A percentile compares a stretch with the other conserved stretches of the same genome.
phyloP scores from a whole-genome alignment of 2,888 invertebrate genomes.

The Alloplasta piceator region DNA sequence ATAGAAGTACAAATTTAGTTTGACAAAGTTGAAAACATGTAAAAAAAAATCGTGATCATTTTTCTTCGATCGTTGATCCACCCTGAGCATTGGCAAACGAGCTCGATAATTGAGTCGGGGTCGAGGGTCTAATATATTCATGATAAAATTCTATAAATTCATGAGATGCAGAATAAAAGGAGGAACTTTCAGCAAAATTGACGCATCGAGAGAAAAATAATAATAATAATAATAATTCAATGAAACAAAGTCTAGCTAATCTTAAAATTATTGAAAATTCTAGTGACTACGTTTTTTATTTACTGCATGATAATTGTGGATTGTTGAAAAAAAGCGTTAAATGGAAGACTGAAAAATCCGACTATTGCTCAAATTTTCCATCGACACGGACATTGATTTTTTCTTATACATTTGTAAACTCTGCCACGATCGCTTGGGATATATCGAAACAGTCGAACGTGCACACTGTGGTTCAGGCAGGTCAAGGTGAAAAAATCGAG shows the following conservation, averaged over 20 bases:
- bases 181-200: not conserved
- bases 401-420: not conserved
- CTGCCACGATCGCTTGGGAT: conserved; percentile 16
- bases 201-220: not conserved
- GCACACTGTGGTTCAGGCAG: conserved; percentile 13
- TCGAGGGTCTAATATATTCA: conserved; percentile 50
- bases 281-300: no score
- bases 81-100: conserved; percentile 4
- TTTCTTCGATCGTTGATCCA: not conserved
- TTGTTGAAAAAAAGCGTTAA: no score
- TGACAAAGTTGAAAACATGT: no score
- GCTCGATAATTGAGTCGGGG: conserved; percentile 49
- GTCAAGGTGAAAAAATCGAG: conserved; percentile 52
- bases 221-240: not conserved
- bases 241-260: no score
- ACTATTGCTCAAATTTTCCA: no score
- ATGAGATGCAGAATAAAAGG: conserved; percentile 39
- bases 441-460: conserved; percentile 6
- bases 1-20: no score
- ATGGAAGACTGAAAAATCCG: no score
- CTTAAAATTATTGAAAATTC: no score
- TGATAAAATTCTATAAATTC: conserved; percentile 55
- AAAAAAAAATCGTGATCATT: no score
- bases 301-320: no score
- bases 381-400: no score